Conservation (phyloP, 2,888 invertebrate species). For the Amblyjoppa fuscipennis region DNA sequence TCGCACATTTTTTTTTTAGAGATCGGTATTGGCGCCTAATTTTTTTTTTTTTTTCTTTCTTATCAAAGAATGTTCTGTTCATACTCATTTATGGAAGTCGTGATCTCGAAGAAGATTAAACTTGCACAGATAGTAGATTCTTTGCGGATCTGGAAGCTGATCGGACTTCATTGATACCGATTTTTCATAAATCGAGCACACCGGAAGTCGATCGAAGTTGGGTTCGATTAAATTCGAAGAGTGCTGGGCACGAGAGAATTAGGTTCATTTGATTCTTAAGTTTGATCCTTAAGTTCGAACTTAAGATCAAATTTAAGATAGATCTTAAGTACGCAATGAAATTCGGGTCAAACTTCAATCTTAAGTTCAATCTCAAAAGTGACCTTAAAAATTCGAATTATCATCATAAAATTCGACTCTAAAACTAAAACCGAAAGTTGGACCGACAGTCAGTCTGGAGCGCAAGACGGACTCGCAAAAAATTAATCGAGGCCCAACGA, state of each 20-base stretch:
- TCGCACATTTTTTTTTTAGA: background rate
- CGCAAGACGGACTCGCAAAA: too few relatives aligned
- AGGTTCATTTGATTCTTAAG: background rate
- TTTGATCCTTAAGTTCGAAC: too few relatives aligned
- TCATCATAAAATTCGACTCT: too few relatives aligned
- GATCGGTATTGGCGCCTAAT: slow-evolving; percentile 15
- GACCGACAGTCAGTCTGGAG: too few relatives aligned
- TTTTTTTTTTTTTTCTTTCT: background rate
- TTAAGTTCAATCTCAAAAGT: too few relatives aligned
- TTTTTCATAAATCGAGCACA: background rate
- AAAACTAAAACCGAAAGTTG: too few relatives aligned
- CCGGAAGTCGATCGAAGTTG: background rate
- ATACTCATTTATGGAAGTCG: slow-evolving; percentile 55
- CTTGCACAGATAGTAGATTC: background rate
- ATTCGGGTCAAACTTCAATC: too few relatives aligned
- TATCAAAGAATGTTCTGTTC: slow-evolving; percentile 26
- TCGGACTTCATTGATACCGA: background rate
- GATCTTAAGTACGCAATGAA: too few relatives aligned
- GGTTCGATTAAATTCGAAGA: background rate
- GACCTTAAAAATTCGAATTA: too few relatives aligned
- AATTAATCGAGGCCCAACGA: too few relatives aligned
- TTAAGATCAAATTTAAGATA: too few relatives aligned
- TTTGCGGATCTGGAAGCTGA: slow-evolving; percentile 19
- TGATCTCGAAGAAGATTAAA: slow-evolving; percentile 51
- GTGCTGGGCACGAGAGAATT: background rate